phyloP scores from a whole-genome alignment of 2,888 invertebrate genomes.

The Melanophora roralis region DNA sequence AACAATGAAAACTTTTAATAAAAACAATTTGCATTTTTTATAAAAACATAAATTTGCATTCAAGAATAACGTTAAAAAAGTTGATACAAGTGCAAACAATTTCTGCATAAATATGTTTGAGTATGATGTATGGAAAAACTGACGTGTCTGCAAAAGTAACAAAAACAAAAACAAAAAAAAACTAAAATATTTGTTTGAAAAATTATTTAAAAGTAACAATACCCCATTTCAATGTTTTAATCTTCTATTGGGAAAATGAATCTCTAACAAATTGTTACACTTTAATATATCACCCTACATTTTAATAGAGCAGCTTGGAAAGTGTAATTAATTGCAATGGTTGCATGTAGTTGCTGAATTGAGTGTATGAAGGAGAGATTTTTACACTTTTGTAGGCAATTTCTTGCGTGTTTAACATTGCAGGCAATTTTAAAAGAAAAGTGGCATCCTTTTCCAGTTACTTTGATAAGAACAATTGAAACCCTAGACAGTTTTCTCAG shows the following conservation, averaged over 20 bases:
- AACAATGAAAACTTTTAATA: neutral
- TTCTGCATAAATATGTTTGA: neutral
- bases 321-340: slow-evolving; percentile 7
- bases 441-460: too few relatives aligned
- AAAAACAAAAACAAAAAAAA: slow-evolving; percentile 15
- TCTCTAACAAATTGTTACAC: slow-evolving; percentile 57
- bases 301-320: neutral
- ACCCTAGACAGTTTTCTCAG: too few relatives aligned
- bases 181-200: slow-evolving; percentile 25
- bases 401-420: neutral
- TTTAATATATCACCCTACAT: slow-evolving; percentile 58
- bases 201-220: slow-evolving; percentile 33
- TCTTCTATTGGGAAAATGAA: slow-evolving; percentile 9
- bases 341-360: neutral
- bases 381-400: neutral
- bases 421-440: too few relatives aligned
- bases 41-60: slow-evolving; percentile 41
- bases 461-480: too few relatives aligned
- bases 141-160: neutral
- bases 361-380: neutral
- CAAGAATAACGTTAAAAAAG: slow-evolving; percentile 12
- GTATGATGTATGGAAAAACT: neutral
- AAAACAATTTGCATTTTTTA: slow-evolving; percentile 50
- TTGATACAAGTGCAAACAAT: neutral
- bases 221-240: slow-evolving; percentile 21